These are phyloP conservation scores for Alectoris magna DNA, from an alignment of 2,797 vertebrate species.

Conservation along the genomic window DNA sequence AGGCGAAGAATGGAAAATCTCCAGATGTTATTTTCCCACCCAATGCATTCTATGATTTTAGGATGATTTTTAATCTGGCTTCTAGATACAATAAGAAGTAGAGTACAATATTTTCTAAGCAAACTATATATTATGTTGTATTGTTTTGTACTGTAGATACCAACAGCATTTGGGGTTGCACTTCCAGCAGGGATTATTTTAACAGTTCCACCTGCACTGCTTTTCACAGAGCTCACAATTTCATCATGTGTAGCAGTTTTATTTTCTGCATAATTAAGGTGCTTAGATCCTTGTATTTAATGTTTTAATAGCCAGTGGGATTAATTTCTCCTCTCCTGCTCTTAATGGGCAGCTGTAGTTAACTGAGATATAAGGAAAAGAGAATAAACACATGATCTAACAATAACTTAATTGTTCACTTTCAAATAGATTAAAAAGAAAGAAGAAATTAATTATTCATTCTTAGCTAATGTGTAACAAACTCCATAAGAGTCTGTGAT, in stretches of 20 bases:
- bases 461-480: background rate
- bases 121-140: background rate
- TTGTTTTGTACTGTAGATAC: background rate
- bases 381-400: background rate
- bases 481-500: background rate
- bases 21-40: background rate
- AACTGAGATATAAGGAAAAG: background rate
- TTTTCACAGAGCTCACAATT: background rate
- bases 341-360: background rate
- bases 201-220: background rate
- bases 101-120: background rate
- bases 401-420: background rate
- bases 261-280: background rate
- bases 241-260: background rate
- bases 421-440: background rate
- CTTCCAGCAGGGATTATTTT: background rate
- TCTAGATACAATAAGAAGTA: background rate
- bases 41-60: background rate
- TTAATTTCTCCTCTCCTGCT: background rate
- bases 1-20: background rate
- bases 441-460: background rate
- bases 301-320: background rate
- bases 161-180: background rate
- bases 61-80: background rate
- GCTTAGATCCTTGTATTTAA: background rate